Evolutionary conservation across 2,888 invertebrate genomes (phyloP).

Genomic region (Anodontia alba): DNA sequence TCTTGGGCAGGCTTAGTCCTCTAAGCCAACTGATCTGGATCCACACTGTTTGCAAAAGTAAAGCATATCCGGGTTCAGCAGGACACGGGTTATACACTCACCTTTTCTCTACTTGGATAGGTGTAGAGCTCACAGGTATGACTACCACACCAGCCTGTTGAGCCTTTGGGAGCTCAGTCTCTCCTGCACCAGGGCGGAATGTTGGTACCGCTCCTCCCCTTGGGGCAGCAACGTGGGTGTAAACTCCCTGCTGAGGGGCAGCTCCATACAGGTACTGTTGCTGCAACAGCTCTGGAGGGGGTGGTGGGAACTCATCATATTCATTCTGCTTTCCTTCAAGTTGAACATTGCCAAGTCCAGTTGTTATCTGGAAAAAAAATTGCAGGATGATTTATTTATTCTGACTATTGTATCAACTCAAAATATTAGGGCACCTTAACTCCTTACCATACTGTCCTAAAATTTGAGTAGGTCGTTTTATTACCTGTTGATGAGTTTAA

Average conservation of each 20-base stretch:
- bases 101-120: slow-evolving; percentile 71
- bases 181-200: slow-evolving; percentile 76
- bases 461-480: too few relatives aligned
- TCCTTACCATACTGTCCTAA: too few relatives aligned
- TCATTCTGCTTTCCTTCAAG: slow-evolving; percentile 56
- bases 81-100: slow-evolving; percentile 9
- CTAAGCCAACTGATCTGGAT: too few relatives aligned
- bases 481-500: too few relatives aligned
- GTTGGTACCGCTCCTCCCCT: slow-evolving; percentile 61
- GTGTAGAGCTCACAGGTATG: slow-evolving; percentile 73
- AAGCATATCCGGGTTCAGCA: too few relatives aligned
- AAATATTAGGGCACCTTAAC: too few relatives aligned
- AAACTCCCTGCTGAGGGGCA: slow-evolving; percentile 76
- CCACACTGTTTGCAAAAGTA: too few relatives aligned
- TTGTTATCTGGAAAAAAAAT: slow-evolving; percentile 67
- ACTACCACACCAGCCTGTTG: slow-evolving; percentile 70
- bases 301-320: slow-evolving; percentile 68
- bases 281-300: slow-evolving; percentile 78
- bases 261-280: slow-evolving; percentile 80
- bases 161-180: slow-evolving; percentile 65
- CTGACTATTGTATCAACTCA: background rate
- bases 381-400: background rate
- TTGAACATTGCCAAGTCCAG: slow-evolving; percentile 66
- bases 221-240: slow-evolving; percentile 65
- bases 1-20: too few relatives aligned